These are phyloP conservation scores for Papilio glaucus DNA, from an alignment of 1,140 invertebrate genomes.

Conservation along the genomic window DNA sequence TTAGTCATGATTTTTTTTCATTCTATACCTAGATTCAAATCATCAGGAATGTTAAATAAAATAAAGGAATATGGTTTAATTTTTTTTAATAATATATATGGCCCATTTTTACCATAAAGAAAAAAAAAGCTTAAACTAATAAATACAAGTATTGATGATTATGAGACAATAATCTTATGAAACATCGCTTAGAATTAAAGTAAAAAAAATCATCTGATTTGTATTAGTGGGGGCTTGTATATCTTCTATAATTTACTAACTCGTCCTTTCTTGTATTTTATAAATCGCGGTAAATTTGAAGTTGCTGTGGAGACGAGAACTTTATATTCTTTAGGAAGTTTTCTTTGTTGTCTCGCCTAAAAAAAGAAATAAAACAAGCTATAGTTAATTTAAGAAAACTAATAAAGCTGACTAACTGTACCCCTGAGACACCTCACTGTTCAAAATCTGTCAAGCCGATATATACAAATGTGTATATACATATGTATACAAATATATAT, in stretches of 20 bases:
- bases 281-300: slow-evolving; percentile 1
- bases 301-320: background rate
- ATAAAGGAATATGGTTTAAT: slow-evolving; percentile 16
- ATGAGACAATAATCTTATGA: background rate
- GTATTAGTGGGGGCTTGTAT: too few relatives aligned
- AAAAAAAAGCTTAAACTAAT: slow-evolving; percentile 85
- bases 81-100: slow-evolving; percentile 27
- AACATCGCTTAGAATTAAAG: too few relatives aligned
- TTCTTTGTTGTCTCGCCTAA: slow-evolving; percentile 86
- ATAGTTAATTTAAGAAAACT: too few relatives aligned
- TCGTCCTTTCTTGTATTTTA: slow-evolving; percentile 4
- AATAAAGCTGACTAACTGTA: too few relatives aligned
- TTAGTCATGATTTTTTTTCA: slow-evolving; percentile 33
- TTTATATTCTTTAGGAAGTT: slow-evolving; percentile 53
- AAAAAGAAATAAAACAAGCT: slow-evolving; percentile 50
- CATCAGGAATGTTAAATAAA: slow-evolving; percentile 2
- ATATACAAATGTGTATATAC: too few relatives aligned
- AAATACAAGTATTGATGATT: slow-evolving; percentile 88
- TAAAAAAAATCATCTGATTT: too few relatives aligned
- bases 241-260: background rate
- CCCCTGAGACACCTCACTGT: too few relatives aligned
- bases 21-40: background rate
- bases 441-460: too few relatives aligned
- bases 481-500: too few relatives aligned
- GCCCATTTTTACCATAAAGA: slow-evolving; percentile 37